Base-by-base conservation (phyloP, 2,888 invertebrate species). In the Odontocolon sp. region DNA sequence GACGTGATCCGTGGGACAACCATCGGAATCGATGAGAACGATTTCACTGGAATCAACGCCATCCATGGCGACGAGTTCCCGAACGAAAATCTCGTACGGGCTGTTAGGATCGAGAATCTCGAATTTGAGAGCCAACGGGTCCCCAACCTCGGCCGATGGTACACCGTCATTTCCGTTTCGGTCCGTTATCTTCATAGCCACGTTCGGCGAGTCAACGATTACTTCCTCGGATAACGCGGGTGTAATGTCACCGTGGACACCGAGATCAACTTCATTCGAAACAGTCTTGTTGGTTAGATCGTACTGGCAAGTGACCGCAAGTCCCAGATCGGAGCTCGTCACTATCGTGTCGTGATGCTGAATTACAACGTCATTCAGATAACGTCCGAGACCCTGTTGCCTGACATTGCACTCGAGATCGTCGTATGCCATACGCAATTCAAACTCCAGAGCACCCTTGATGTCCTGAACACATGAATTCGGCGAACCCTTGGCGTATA, bases 281-380 rank as follows among this genome's bases (percentile, higher is more conserved):
- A 98, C 97, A 64, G 96, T 97, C 92, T 97, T 98, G 91, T 98
- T 98, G 83, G 97, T 97, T 84, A 98, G 92, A 90, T 98, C 98
- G 91, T 98, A 98, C 89, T 98, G 97, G 91, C 98, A 98, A 81
- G 97, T 96, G 75, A 98, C 97, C 52, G 97, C 97, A 67, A 98
- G 93, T 38, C 98, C 98, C 86, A 98, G 93, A 93, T 98, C 98
- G 57, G 97, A 96, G 79, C 96, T 97, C 80, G 98, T 98, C 80
- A 98, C 97, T 86, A 98, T 98, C 87, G 97, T 97, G 89, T 97
- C 97, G 92, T 98, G 98, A 91, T 98, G 97, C 90, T 98, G 98
- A 86, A 98, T 97, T 69, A 98, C 96, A 78, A 97, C 97, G 91
- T 98, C 98, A 91, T 97, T 98, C 87, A 97, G 93, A 89, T 96